Evolutionary conservation across 2,113 vertebrate genomes (phyloP).

Genomic region (Thymallus thymallus): DNA sequence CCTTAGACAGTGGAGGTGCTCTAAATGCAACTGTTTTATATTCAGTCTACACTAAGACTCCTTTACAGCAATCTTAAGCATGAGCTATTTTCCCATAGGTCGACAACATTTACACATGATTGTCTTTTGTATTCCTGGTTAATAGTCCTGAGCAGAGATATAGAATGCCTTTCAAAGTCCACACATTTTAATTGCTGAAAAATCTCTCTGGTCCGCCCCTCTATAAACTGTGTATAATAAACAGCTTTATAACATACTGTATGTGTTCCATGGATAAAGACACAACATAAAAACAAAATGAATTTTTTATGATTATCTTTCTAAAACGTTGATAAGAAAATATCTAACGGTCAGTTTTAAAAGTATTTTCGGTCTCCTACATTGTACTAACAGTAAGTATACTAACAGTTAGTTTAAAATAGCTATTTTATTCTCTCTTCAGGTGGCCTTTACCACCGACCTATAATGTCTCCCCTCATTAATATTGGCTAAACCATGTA

Average conservation of each 20-base stretch:
- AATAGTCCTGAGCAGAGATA: conserved; percentile 37
- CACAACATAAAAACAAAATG: conserved; percentile 13
- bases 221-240: neutral
- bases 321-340: neutral
- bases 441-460: conserved; percentile 38
- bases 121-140: conserved; percentile 47
- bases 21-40: conserved; percentile 27
- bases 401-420: conserved; percentile 5
- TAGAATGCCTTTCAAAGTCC: neutral
- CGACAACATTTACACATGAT: conserved; percentile 29
- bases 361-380: conserved; percentile 14
- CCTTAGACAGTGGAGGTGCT: neutral
- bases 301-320: conserved; percentile 20
- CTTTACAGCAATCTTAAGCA: conserved; percentile 19
- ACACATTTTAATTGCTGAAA: conserved; percentile 11
- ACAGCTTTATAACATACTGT: conserved; percentile 1
- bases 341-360: conserved; percentile 29
- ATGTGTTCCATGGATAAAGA: conserved; percentile 14
- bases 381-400: neutral
- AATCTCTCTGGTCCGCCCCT: conserved; percentile 11
- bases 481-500: conserved; percentile 59
- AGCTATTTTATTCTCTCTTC: conserved; percentile 19
- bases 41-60: conserved; percentile 5
- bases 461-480: conserved; percentile 64
- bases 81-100: conserved; percentile 43